A percentile compares a stretch with the other conserved stretches of the same genome.
phyloP scores from a whole-genome alignment of 2,888 invertebrate genomes.

The Lasius fuliginosus region DNA sequence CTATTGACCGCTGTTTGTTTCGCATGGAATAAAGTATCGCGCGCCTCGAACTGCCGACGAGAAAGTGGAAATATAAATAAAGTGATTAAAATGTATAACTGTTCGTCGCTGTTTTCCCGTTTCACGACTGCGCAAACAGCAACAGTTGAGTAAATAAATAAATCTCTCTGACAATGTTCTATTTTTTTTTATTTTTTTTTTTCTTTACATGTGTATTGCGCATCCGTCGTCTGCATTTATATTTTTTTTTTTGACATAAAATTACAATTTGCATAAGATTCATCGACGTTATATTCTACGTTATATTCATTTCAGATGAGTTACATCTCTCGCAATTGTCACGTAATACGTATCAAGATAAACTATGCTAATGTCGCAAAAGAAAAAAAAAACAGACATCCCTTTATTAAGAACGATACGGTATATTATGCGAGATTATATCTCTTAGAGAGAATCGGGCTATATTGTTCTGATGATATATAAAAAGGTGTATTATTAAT shows the following conservation, averaged over 20 bases:
- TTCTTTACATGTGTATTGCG: neutral
- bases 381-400: neutral
- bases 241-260: conserved; percentile 1
- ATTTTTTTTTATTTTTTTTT: neutral
- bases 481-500: conserved; percentile 30
- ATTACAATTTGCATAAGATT: neutral
- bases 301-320: neutral
- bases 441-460: neutral
- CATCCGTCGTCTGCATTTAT: neutral
- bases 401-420: conserved; percentile 8
- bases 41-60: neutral
- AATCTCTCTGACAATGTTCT: neutral
- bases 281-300: neutral
- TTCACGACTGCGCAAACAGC: neutral
- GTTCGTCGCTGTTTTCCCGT: neutral
- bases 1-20: conserved; percentile 34
- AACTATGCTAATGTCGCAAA: neutral
- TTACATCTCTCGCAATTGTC: neutral
- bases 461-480: conserved; percentile 3
- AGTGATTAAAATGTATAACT: conserved; percentile 12
- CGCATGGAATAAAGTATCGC: conserved; percentile 21
- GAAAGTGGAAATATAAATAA: conserved; percentile 28
- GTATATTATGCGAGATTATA: neutral
- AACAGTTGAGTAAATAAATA: conserved; percentile 9
- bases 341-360: neutral